These are phyloP conservation scores for Ectropis grisescens DNA, from an alignment of 1,140 invertebrate genomes.

Conservation along the genomic window DNA sequence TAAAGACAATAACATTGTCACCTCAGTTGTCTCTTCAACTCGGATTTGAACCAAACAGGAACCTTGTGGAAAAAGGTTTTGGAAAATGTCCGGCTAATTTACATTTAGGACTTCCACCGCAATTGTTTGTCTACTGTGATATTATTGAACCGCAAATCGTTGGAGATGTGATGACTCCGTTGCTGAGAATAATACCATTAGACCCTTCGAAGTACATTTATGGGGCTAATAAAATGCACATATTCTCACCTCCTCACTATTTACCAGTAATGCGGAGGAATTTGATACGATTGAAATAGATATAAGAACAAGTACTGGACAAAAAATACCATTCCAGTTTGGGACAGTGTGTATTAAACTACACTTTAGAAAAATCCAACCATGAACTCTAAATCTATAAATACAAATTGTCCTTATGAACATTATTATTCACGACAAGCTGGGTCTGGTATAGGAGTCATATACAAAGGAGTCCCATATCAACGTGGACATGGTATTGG, in stretches of 20 bases:
- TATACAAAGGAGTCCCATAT: slow-evolving; percentile 14
- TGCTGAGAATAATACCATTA: slow-evolving; percentile 26
- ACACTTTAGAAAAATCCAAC: slow-evolving; percentile 17
- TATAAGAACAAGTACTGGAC: slow-evolving; percentile 25
- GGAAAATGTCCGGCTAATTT: slow-evolving; percentile 20
- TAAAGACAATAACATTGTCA: slow-evolving; percentile 11
- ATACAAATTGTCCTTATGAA: slow-evolving; percentile 19
- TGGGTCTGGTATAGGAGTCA: slow-evolving; percentile 21
- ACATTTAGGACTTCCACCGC: slow-evolving; percentile 19
- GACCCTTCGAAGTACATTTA: slow-evolving; percentile 21
- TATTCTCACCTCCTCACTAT: slow-evolving; percentile 25
- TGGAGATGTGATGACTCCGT: slow-evolving; percentile 27
- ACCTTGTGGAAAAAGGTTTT: slow-evolving; percentile 9
- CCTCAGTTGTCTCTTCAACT: slow-evolving; percentile 14
- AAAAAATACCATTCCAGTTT: slow-evolving; percentile 35
- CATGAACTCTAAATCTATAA: slow-evolving; percentile 5
- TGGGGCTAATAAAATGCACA: slow-evolving; percentile 23
- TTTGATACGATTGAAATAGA: slow-evolving; percentile 32
- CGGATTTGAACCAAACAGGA: slow-evolving; percentile 16
- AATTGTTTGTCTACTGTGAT: slow-evolving; percentile 38
- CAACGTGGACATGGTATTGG: slow-evolving; percentile 18
- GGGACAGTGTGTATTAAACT: slow-evolving; percentile 25
- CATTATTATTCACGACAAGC: slow-evolving; percentile 25
- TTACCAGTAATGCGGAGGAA: slow-evolving; percentile 20
- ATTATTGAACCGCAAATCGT: slow-evolving; percentile 33